A percentile compares a stretch with the other conserved stretches of the same genome.
Evolutionary conservation across 2,113 vertebrate species (phyloP).

Genomic region (Saguinus midas): DNA sequence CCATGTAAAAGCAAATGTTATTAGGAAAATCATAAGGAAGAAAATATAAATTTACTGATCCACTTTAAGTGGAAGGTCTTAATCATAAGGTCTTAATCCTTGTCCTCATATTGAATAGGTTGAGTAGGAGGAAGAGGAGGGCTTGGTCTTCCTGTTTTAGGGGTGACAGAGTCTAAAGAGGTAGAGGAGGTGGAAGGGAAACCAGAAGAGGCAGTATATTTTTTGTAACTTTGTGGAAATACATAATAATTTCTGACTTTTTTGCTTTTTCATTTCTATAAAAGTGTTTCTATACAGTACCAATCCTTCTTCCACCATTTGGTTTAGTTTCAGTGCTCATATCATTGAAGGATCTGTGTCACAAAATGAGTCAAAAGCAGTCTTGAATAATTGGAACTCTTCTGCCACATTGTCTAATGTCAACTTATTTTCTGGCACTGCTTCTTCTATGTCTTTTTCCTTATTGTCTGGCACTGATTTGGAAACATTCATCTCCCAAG

Average conservation of each 20-base stretch:
- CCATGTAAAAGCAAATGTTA: background rate
- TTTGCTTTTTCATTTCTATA: background rate
- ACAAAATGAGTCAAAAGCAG: background rate
- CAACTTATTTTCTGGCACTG: background rate
- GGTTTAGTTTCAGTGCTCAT: background rate
- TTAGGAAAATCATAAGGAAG: background rate
- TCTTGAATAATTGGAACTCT: background rate
- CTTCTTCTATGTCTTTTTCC: background rate
- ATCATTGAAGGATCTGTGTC: background rate
- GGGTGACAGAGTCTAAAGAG: background rate
- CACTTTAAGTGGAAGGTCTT: background rate
- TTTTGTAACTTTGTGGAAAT: background rate
- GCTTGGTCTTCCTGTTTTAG: background rate
- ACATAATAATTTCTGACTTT: background rate
- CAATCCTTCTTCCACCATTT: background rate
- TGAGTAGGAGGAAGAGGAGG: background rate
- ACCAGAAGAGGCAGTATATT: background rate
- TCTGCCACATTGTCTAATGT: background rate
- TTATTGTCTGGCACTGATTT: background rate
- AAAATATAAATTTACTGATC: no score
- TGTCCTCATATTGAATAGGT: background rate
- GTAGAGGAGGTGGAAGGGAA: background rate
- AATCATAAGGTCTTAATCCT: background rate
- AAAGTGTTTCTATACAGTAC: background rate
- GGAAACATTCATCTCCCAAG: background rate